A percentile compares a stretch with the other conserved stretches of the same genome.
phyloP scores from a whole-genome alignment of 2,113 vertebrate species.

The Mola mola region DNA sequence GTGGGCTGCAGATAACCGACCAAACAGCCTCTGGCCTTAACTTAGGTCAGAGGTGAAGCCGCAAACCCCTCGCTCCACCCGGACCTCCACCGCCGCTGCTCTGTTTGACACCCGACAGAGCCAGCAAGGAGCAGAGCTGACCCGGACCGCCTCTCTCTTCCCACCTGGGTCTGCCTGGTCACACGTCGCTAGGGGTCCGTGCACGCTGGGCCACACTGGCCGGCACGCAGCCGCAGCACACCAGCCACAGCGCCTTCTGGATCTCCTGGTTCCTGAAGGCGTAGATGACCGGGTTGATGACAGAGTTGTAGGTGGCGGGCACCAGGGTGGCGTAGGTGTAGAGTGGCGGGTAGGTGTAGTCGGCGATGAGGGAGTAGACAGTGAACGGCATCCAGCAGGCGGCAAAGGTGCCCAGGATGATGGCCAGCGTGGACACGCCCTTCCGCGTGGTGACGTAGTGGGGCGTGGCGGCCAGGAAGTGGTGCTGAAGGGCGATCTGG shows the following conservation, averaged over 20 bases:
- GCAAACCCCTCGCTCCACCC: slow-evolving; percentile 20
- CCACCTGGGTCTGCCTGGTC: slow-evolving; percentile 71
- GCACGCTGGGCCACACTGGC: slow-evolving; percentile 89
- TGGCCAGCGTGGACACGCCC: slow-evolving; percentile 97
- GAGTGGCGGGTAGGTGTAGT: slow-evolving; percentile 96
- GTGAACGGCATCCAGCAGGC: slow-evolving; percentile 99
- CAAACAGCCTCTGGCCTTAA: slow-evolving; percentile 28
- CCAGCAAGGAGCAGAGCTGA: slow-evolving; percentile 64
- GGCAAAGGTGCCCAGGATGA: slow-evolving; percentile 97
- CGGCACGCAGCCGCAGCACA: slow-evolving; percentile 95
- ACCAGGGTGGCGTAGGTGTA: slow-evolving; percentile 98
- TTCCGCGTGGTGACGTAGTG: slow-evolving; percentile 98
- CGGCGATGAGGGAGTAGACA: slow-evolving; percentile 94
- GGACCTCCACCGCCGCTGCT: slow-evolving; percentile 41
- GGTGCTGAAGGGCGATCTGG: slow-evolving; percentile 98
- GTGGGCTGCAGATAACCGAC: slow-evolving; percentile 30
- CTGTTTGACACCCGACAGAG: slow-evolving; percentile 36
- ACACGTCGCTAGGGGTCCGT: slow-evolving; percentile 96
- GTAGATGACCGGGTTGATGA: slow-evolving; percentile 98
- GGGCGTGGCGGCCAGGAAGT: slow-evolving; percentile 97
- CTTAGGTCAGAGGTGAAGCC: slow-evolving; percentile 22
- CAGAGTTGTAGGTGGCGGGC: slow-evolving; percentile 98
- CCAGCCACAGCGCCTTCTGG: slow-evolving; percentile 96
- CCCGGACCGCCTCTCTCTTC: slow-evolving; percentile 54
- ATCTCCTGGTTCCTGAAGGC: slow-evolving; percentile 99